Evolutionary conservation across 2,888 invertebrate species (phyloP), one percentile per base, ranked within the genome.

Genomic region (Embidobia sp.): DNA sequence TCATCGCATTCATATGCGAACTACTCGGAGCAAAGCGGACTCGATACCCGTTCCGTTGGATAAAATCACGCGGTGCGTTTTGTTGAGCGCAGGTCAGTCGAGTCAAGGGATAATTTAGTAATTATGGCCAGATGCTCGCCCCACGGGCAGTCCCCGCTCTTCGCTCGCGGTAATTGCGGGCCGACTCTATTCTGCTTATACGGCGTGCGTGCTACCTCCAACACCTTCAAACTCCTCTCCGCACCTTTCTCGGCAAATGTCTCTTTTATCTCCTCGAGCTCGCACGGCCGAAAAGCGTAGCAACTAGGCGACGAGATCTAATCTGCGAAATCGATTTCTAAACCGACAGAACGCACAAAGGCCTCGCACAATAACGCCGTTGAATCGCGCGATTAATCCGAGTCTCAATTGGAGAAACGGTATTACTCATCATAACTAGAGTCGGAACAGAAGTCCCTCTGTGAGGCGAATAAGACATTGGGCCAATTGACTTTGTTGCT

Each of bases 101-200:
- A 4, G 83, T 85, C 83, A 81, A 86, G 84, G 85, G 85, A 88
- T 88, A 88, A 88, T 88, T 88, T 86, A 87, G 88, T 87, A 88
- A 88, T 88, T 88, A 87, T 82, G 85, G 82, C 84, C 86, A 87
- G 87, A 87, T 88, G 87, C 84, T 85, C 82, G 84, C 84, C 87
- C 84, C 75, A 66, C 79, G 82, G 70, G 70, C 63, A 67, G 63
- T 61, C 51, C 57, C 72, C 44, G 15, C 63, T 55, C 22, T 6
- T 27, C 44, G 44, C 61, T 55, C 13, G 11, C 51, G 40, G 72
- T 67, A 75, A 75, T 75, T 73, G 73, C 67, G 10, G 53, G 44
- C 51, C 46, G 53, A 16, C 40, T 75, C 67, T 72, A 72, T 67
- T 78, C 61, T 61, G 59, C 59, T 66, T 53, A 53, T 64, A 78